Base-by-base conservation (phyloP, 2,113 vertebrate genomes). In the Buteo buteo region DNA sequence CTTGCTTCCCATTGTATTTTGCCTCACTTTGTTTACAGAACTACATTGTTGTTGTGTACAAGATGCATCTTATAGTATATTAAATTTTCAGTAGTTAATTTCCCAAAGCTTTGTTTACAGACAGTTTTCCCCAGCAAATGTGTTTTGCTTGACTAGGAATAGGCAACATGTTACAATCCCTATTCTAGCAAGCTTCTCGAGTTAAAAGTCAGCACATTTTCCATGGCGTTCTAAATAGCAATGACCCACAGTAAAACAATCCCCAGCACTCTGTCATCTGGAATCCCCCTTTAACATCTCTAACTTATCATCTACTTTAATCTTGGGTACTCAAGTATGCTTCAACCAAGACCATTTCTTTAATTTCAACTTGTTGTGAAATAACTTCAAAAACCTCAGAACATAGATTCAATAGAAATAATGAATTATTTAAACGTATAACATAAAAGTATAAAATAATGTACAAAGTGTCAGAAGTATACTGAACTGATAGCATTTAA, bases 81-180 rank as follows among this genome's bases (percentile, higher is more conserved):
- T 96, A 97, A 96, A 96, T 95, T 97, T 94, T 93, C 80, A 76
- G 70, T 82, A 95, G 93, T 95, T 97, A 96, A 97, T 97, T 97
- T 94, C 95, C 96, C 94, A 94, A 90, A 96, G 72, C 57, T 93
- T 94, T 97, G 87, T 97, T 97, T 97, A 97, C 94, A 97, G 91
- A 50, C 69, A 82, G 57, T 91, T 93, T 77, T 76, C 62, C 38
- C n/a, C 72, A 94, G 44, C 47, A 86, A 82, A 82, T 50, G 21
- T 52, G 19, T 82, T 88, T 84, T 86, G 47, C 76, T 82, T 82
- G 86, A 86, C 44, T 54, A 66, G 36, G 14, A 22, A 52, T 34
- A 84, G 58, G 83, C 13, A 91, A 65, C 28, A 32, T 22, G 45
- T n/a, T 49, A 72, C 32, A 82, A 74, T 36, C 55, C 38, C 47